Base-by-base conservation (phyloP, 2,113 vertebrate species). In the Pituophis catenifer region DNA sequence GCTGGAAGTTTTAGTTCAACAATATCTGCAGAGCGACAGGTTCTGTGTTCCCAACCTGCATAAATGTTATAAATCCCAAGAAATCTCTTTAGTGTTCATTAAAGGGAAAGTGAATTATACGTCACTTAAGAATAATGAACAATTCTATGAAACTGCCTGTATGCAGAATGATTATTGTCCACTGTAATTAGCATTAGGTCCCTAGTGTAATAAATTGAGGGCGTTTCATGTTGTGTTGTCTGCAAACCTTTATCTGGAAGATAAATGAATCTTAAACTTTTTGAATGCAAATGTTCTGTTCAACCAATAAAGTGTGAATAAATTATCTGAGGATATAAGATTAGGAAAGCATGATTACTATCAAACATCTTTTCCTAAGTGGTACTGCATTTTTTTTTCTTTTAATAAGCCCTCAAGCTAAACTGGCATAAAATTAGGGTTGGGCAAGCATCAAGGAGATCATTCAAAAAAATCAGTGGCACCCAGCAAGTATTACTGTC, bases 41-140 rank as follows among this genome's bases (percentile, higher is more conserved):
- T 44, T 81, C 75, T 44, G 17, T 44, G 3, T 44, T 81, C 75
- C 75, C 75, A 44, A 21, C 33, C 17, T 44, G 17, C 75, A 44
- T 21, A 44, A 38, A 81, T 44, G 17, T 44, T 91, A 94, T 94
- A 93, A 95, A 96, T 96, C 93, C 91, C 91, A 88, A 92, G 93
- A 21, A 92, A 95, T 92, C 75, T 26, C 94, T 85, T 85, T 94
- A 92, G 94, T 91, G 52, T 53, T 93, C 24, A 29, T 19, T 92
- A 91, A 93, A 94, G 86, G 52, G 23, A 94, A 94, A 89, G 15
- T 93, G 90, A 48, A 58, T 70, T 55, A 29, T 54, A 81, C 9
- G 5, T 9, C 57, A 88, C 86, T 93, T 89, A 94, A 91, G 86
- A 75, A 62, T 50, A 50, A 38, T 33, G 38, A 91, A 85, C 81